phyloP scores from a whole-genome alignment of 1,140 invertebrate genomes.

The Lordiphosa collinella region DNA sequence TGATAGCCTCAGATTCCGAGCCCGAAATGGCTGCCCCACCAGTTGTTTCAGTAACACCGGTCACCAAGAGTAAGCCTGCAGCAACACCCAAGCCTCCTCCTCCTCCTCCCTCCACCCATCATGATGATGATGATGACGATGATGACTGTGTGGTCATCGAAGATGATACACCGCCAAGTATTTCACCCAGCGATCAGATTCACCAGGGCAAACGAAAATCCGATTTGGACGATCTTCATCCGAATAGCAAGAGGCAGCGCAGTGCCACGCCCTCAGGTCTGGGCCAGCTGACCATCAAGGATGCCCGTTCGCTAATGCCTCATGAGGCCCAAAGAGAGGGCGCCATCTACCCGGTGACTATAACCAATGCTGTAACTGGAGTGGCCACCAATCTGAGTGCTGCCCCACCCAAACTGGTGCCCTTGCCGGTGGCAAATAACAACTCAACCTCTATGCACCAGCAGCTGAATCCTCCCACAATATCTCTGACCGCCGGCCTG shows the following conservation, averaged over 20 bases:
- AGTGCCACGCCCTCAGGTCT: constrained; percentile 50
- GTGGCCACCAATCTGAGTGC: constrained; percentile 51
- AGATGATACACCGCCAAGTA: constrained; percentile 81
- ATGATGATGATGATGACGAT: constrained; percentile 80
- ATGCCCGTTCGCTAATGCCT: constrained; percentile 71
- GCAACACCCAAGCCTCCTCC: constrained; percentile 20
- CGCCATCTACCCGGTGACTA: constrained; percentile 66
- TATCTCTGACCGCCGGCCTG: constrained; percentile 52
- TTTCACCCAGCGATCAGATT: constrained; percentile 44
- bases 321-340: constrained; percentile 38
- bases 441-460: neutral
- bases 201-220: constrained; percentile 57
- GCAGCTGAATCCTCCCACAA: constrained; percentile 66
- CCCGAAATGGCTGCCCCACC: constrained; percentile 40
- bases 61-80: neutral
- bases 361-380: constrained; percentile 73
- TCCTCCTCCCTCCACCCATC: constrained; percentile 29
- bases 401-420: constrained; percentile 66
- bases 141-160: constrained; percentile 83
- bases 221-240: constrained; percentile 61
- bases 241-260: constrained; percentile 62
- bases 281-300: constrained; percentile 74
- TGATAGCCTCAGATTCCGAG: constrained; percentile 73
- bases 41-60: constrained; percentile 31
- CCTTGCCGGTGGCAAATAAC: constrained; percentile 37